Evolutionary conservation across 2,113 vertebrate genomes (phyloP).

Genomic region (Tauraco erythrolophus): DNA sequence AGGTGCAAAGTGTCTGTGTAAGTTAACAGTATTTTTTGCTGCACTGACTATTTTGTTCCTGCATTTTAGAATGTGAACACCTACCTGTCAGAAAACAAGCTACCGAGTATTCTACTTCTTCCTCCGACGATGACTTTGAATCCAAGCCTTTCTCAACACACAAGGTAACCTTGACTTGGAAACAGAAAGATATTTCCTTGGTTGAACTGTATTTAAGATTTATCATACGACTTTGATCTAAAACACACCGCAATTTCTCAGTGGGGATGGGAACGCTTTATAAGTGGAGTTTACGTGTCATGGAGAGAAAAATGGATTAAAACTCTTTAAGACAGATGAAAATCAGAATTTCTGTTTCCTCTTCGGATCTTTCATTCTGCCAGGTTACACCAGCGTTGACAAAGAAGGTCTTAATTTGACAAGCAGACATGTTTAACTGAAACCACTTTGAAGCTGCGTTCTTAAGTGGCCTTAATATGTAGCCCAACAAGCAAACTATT

Average conservation of each 20-base stretch:
- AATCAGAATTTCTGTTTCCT: background rate
- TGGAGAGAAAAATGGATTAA: background rate
- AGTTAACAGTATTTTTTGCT: background rate
- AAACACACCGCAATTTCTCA: background rate
- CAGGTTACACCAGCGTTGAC: background rate
- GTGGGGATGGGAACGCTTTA: background rate
- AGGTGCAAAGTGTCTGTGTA: conserved; percentile 65
- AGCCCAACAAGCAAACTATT: conserved; percentile 70
- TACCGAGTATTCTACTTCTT: conserved; percentile 34
- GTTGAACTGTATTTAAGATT: background rate
- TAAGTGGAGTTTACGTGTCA: background rate
- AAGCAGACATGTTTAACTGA: conserved; percentile 38
- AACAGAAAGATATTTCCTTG: background rate
- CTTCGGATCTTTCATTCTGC: background rate
- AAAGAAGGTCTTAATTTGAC: conserved; percentile 37
- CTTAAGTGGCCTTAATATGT: conserved; percentile 66
- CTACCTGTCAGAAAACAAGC: conserved; percentile 5
- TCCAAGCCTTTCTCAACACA: conserved; percentile 47
- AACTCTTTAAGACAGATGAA: conserved; percentile 4
- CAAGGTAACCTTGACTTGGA: conserved; percentile 77
- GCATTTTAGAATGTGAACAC: conserved; percentile 55
- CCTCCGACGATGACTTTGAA: conserved; percentile 81
- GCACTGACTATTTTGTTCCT: conserved; percentile 42
- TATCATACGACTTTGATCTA: background rate
- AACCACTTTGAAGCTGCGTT: conserved; percentile 50